Evolutionary conservation across 2,797 vertebrate genomes (phyloP).

Genomic region (Silurus lanzhouensis): DNA sequence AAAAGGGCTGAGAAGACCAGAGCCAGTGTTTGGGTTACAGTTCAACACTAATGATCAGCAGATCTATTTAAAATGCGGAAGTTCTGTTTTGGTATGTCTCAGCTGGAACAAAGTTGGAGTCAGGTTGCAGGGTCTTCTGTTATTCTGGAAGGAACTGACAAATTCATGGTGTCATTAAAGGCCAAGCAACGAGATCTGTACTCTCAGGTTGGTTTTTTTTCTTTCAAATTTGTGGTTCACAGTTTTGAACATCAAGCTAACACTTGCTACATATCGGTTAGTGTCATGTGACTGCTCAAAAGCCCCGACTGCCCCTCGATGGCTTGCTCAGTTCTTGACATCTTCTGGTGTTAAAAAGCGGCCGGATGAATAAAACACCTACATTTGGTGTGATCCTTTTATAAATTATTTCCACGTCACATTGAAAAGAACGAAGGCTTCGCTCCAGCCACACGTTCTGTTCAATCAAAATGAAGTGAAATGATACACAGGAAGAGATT

Average conservation of each 20-base stretch:
- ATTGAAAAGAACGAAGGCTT: neutral
- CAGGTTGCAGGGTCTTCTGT: neutral
- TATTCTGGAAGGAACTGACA: neutral
- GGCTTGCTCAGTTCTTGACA: neutral
- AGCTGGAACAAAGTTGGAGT: neutral
- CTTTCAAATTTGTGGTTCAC: neutral
- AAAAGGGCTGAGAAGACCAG: neutral
- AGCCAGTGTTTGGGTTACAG: neutral
- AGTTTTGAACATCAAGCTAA: neutral
- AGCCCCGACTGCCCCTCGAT: neutral
- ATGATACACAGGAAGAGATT: too few relatives aligned
- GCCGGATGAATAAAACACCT: neutral
- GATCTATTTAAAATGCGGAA: neutral
- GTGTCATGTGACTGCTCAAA: neutral
- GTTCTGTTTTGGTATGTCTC: neutral
- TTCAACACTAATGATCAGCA: neutral
- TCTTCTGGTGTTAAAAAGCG: neutral
- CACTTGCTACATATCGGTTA: neutral
- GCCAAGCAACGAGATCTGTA: neutral
- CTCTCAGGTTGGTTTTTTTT: too few relatives aligned
- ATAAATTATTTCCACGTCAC: neutral
- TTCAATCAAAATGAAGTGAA: neutral
- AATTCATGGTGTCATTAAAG: neutral
- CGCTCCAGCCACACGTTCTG: neutral
- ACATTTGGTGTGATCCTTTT: neutral